Conservation (phyloP, 2,888 invertebrate genomes). For the Heliconius erato region DNA sequence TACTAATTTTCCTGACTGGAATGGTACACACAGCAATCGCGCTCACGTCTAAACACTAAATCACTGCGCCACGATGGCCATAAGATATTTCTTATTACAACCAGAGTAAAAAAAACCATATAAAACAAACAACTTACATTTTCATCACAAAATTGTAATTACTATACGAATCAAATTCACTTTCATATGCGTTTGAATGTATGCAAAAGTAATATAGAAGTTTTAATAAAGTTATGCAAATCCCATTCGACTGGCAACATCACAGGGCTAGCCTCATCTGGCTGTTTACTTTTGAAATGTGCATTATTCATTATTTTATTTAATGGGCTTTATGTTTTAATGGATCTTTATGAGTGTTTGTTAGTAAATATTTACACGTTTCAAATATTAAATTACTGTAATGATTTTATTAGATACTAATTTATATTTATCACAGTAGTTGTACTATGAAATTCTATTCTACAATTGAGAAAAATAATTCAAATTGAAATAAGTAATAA, state of each 20-base stretch:
- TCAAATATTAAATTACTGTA: neutral
- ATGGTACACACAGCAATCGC: neutral
- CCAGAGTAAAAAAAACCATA: neutral
- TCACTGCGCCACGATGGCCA: neutral
- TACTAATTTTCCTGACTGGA: too few species aligned
- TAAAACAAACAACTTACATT: neutral
- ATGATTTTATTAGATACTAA: neutral
- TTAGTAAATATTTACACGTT: neutral
- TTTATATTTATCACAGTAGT: neutral
- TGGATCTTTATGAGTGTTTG: neutral
- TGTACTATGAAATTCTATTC: neutral
- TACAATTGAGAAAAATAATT: too few species aligned
- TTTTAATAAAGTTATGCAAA: conserved; percentile 29
- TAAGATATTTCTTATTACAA: neutral
- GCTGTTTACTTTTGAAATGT: conserved; percentile 15
- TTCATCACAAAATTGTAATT: neutral
- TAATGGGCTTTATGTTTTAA: conserved; percentile 13
- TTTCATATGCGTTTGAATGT: conserved; percentile 36
- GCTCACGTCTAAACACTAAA: neutral
- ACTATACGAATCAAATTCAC: conserved; percentile 21
- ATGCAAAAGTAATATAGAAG: conserved; percentile 39
- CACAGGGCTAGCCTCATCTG: conserved; percentile 12
- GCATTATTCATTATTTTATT: conserved; percentile 25
- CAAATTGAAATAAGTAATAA: too few species aligned
- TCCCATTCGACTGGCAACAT: conserved; percentile 15